Evolutionary conservation across 1,140 invertebrate genomes (phyloP), one percentile per base, ranked within the genome.

Genomic region (Aphelinus certus): DNA sequence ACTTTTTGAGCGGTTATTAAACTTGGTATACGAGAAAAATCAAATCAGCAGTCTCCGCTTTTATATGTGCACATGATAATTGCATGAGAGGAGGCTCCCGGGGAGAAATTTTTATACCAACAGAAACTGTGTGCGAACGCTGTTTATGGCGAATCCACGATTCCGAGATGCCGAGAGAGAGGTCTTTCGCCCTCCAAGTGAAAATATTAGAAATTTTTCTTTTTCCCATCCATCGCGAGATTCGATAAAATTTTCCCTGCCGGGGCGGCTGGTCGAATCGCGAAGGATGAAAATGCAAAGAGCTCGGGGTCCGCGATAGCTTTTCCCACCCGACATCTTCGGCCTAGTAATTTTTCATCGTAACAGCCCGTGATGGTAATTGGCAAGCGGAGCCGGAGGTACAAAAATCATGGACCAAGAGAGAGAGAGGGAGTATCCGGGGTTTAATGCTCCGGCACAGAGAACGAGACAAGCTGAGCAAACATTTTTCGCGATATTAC

Each of bases 401-500:
- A 64, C 47, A 53, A 68, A 58, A 47, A 63, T 55, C 51, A 63
- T 9, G 26, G 26, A 47, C 45, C 51, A 47, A 72, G 60, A 61
- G 70, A 74, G 47, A 53, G 48, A 57, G 46, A 26, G 47, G 47
- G 10, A 61, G 26, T 62, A 61, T 26, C 62, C 2, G 51, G 26
- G 77, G 70, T 81, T 79, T 78, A 79, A 79, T 78, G 76, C 77
- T 66, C 72, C 55, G 51, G 76, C 75, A 63, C 66, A 26, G 62
- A 69, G 73, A 26, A 72, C 72, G 75, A 78, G 79, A 78, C 76
- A 78, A 77, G 78, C 79, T 79, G 61, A 77, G 78, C 78, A 82
- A 82, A 82, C 79, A 82, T 77, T 80, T 81, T 82, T 77, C 75
- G 73, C 75, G 71, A 79, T 82, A 82, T 82, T 82, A 78, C 77